Base-by-base conservation (phyloP, 2,797 vertebrate genomes). In the Balearica regulorum region DNA sequence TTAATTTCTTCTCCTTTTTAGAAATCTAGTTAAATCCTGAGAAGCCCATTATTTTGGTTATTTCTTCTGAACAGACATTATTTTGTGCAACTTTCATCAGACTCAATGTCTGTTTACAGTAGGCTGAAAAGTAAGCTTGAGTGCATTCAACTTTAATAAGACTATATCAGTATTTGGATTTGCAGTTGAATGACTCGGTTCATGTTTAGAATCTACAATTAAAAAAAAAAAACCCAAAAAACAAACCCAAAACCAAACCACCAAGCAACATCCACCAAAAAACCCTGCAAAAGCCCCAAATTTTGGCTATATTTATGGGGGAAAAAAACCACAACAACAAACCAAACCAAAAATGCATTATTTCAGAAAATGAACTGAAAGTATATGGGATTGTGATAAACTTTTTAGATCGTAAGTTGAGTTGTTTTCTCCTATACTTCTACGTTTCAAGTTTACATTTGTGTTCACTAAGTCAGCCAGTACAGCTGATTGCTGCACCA, bases 251-350 rank as follows among this genome's bases (percentile, higher is more conserved):
- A 44, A 39, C 11, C 39, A 39, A 44, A 44, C 15, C 18, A 44
- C 5, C 4, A 55, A 90, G 44, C 8, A 81, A 18, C 6, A 58
- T 35, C 8, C 4, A 39, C 39, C 19, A 46, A 53, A 25, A 68
- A 71, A 68, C 2, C 4, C 0, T 51, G 1, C 2, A 49, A 77
- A 60, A 2, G 1, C 6, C 7, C 10, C 6, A 19, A 4, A 29
- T 60, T 62, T 80, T 51, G 3, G 1, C 2, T 17, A 51, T 76
- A 76, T 48, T 5, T 0, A 4, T 35, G 10, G 13, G 9, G 3
- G 21, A 2, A 4, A 65, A 64, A 16, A n/a, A 12, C 37, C 37
- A 37, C 37, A 37, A 37, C 37, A 37, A 37, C 37, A 37, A 37
- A 37, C 37, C 37, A 37, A 37, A 37, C 37, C 37, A 31, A 21